Conservation (phyloP, 2,888 invertebrate species). For the Nephrotoma appendiculata region DNA sequence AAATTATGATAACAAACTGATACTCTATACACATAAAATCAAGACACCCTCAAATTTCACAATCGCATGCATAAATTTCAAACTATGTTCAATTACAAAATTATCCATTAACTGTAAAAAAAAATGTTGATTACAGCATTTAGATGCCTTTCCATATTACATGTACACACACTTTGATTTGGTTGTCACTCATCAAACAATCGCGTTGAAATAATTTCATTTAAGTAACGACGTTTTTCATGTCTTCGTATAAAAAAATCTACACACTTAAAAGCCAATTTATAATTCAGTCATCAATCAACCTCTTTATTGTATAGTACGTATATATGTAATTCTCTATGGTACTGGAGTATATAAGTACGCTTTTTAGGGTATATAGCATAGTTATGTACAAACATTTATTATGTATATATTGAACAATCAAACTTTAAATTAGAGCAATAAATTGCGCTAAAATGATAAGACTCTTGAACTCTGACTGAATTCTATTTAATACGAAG, state of each 20-base stretch:
- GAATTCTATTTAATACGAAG: not conserved
- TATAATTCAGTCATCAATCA: not conserved
- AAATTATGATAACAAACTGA: not conserved
- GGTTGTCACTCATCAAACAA: not conserved
- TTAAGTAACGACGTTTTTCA: not conserved
- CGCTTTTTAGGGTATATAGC: not conserved
- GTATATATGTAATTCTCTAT: not conserved
- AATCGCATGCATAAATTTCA: not conserved
- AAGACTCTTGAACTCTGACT: not conserved
- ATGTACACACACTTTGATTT: not conserved
- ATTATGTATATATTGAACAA: not conserved
- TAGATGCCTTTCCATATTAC: not conserved
- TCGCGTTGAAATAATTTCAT: not conserved
- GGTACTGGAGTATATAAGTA: not conserved
- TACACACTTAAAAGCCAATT: not conserved
- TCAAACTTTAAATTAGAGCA: not conserved
- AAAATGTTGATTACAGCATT: not conserved
- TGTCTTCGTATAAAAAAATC: not conserved
- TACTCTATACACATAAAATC: not conserved
- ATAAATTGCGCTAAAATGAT: not conserved
- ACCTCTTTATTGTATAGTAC: not conserved
- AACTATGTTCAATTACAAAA: not conserved
- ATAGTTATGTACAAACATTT: not conserved
- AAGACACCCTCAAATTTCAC: not conserved
- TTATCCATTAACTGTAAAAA: not conserved